A percentile compares a stretch with the other conserved stretches of the same genome.
These are phyloP conservation scores for Acanthopagrus latus DNA, from an alignment of 2,797 vertebrate genomes.

Conservation along the genomic window DNA sequence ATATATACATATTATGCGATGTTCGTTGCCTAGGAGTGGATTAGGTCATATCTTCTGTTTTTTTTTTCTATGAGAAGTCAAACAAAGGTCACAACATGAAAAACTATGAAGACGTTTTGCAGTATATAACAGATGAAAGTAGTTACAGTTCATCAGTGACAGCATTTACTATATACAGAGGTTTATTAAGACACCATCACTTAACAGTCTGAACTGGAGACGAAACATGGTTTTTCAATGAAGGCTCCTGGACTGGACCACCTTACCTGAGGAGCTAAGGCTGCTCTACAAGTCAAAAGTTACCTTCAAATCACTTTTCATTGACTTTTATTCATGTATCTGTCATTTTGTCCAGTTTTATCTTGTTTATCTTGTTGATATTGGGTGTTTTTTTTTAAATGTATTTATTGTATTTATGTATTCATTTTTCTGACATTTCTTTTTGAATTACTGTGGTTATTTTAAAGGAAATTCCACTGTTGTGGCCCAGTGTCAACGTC, in stretches of 20 bases:
- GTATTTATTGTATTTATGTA: slow-evolving; percentile 76
- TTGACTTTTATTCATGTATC: neutral
- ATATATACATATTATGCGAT: neutral
- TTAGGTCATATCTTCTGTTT: too few species aligned
- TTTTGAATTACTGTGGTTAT: slow-evolving; percentile 14
- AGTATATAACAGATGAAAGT: neutral
- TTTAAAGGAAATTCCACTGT: neutral
- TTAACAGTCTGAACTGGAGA: neutral
- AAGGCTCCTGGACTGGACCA: neutral
- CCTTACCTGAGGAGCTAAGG: slow-evolving; percentile 3
- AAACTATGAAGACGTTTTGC: neutral
- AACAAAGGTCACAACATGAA: neutral
- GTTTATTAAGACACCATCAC: neutral
- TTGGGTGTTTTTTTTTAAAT: slow-evolving; percentile 26
- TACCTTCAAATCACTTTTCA: neutral
- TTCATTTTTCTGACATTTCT: neutral
- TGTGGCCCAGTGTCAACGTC: slow-evolving; percentile 5
- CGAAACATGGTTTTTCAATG: neutral
- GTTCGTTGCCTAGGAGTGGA: neutral
- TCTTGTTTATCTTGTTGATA: slow-evolving; percentile 31
- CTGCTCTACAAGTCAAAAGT: slow-evolving; percentile 18
- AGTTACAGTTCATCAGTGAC: neutral
- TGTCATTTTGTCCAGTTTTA: neutral
- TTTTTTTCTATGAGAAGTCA: neutral
- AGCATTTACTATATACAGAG: neutral